Evolutionary conservation across 2,888 invertebrate genomes (phyloP).

Genomic region (Magallana nippona): DNA sequence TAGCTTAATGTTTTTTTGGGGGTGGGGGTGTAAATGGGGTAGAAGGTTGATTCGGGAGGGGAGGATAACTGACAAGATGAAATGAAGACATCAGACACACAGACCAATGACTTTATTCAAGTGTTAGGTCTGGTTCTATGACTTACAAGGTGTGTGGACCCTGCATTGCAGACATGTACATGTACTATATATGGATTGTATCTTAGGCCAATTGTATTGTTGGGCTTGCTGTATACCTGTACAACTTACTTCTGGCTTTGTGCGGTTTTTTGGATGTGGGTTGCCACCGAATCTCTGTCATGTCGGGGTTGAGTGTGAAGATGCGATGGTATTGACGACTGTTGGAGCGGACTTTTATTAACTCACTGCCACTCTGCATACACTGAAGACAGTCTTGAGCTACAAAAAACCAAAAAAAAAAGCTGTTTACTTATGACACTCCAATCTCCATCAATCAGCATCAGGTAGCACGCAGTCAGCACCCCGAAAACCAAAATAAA

Average conservation of each 20-base stretch:
- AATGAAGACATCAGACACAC: no score
- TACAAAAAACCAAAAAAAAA: slow-evolving; percentile 68
- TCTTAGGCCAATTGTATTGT: no score
- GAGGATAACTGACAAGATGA: no score
- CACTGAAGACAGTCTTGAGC: slow-evolving; percentile 83
- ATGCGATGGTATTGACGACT: slow-evolving; percentile 83
- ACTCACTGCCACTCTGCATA: slow-evolving; percentile 83
- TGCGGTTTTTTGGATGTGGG: slow-evolving; percentile 84
- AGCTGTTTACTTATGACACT: slow-evolving; percentile 10
- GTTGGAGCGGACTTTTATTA: slow-evolving; percentile 83
- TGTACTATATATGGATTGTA: no score
- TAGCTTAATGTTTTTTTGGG: no score
- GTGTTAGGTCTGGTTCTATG: no score
- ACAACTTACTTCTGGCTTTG: slow-evolving; percentile 82
- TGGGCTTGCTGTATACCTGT: no score
- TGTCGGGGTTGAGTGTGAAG: slow-evolving; percentile 82
- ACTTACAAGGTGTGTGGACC: no score
- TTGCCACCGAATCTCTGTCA: slow-evolving; percentile 83
- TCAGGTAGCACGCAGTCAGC: neutral
- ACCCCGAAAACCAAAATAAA: neutral
- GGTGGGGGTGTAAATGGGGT: no score
- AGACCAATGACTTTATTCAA: no score
- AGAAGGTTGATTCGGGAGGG: no score
- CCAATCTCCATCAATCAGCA: neutral
- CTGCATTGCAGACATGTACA: no score